These are phyloP conservation scores for Lamprologus lemairii DNA, from an alignment of 2,113 vertebrate genomes.

Conservation along the genomic window DNA sequence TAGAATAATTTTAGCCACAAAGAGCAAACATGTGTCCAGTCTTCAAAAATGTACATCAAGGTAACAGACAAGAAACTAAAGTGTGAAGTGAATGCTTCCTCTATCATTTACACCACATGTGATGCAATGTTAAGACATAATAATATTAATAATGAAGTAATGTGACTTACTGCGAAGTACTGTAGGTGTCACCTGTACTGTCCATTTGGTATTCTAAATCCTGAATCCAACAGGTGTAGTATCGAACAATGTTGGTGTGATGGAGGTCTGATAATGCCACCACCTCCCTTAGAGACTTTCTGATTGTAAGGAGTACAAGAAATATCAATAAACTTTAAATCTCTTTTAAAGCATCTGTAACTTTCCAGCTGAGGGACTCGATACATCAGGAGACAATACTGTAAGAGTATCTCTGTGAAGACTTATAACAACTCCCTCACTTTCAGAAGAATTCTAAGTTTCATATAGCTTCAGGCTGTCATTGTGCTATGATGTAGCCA, in stretches of 20 bases:
- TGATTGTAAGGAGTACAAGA: background rate
- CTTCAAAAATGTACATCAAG: background rate
- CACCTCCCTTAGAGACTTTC: constrained; percentile 64
- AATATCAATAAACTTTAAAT: background rate
- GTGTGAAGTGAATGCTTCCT: background rate
- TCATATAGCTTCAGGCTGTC: background rate
- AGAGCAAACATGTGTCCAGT: background rate
- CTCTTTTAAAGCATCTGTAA: background rate
- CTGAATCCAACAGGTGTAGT: constrained; percentile 61
- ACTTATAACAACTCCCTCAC: background rate
- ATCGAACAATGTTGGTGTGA: constrained; percentile 69
- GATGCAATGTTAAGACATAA: background rate
- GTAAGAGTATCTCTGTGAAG: background rate
- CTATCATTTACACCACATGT: fast-evolving
- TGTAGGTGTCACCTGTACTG: background rate
- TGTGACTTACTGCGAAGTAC: constrained; percentile 53
- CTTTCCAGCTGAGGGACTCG: background rate
- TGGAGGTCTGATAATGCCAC: constrained; percentile 37
- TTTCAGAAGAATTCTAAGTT: background rate
- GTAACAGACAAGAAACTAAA: background rate
- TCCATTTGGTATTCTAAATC: constrained; percentile 30
- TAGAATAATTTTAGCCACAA: background rate
- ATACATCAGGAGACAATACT: background rate
- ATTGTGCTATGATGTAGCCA: background rate
- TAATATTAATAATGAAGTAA: background rate